phyloP scores from a whole-genome alignment of 2,113 vertebrate genomes.

The Sardina pilchardus region DNA sequence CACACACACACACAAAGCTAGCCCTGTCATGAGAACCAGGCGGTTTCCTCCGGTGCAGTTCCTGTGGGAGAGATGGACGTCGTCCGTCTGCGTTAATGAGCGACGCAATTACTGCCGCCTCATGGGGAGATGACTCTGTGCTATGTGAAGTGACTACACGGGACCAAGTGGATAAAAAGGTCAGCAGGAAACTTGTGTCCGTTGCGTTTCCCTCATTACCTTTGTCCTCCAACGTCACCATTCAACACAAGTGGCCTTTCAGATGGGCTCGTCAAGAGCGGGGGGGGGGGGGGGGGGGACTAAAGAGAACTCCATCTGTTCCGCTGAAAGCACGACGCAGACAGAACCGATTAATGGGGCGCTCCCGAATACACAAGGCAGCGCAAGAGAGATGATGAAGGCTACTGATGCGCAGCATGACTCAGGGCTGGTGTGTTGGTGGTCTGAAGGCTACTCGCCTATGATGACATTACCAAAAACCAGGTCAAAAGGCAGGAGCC shows the following conservation, averaged over 20 bases:
- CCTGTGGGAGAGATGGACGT: neutral
- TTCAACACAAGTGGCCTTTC: slow-evolving; percentile 7
- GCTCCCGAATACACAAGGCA: neutral
- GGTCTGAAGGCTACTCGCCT: neutral
- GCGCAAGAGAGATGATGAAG: neutral
- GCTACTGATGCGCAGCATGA: neutral
- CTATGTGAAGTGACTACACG: neutral
- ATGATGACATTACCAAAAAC: neutral
- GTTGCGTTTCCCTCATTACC: neutral
- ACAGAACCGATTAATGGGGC: neutral
- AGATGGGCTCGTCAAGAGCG: neutral
- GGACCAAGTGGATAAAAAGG: neutral
- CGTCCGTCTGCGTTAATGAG: neutral
- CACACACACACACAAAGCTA: too few relatives aligned
- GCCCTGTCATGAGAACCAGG: neutral
- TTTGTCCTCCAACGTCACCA: neutral
- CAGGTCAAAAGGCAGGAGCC: neutral
- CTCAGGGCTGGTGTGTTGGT: neutral
- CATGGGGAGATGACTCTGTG: neutral
- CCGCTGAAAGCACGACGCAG: neutral
- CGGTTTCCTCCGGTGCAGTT: neutral
- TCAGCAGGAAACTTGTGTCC: neutral
- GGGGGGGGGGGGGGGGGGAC: neutral
- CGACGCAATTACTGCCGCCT: neutral
- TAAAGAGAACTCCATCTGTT: neutral